Evolutionary conservation across 2,888 invertebrate species (phyloP).

Genomic region (Drosophila nr. medialis): DNA sequence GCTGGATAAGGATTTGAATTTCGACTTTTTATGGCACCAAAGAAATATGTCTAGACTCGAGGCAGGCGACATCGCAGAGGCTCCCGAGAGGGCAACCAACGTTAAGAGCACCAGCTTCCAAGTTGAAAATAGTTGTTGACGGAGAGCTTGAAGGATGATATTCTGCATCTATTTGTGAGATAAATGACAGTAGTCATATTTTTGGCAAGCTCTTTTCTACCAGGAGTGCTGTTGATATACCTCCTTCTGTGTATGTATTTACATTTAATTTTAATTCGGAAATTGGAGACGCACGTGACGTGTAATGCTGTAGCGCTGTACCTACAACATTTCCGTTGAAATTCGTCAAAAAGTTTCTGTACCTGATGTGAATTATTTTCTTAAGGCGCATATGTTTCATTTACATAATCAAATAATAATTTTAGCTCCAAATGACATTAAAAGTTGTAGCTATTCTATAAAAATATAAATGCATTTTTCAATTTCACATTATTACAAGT

Average conservation of each 20-base stretch:
- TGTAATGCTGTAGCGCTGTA: background rate
- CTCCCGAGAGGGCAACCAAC: slow-evolving; percentile 8
- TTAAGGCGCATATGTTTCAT: background rate
- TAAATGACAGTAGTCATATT: slow-evolving; percentile 31
- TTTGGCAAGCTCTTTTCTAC: slow-evolving; percentile 5
- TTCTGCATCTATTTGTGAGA: slow-evolving; percentile 34
- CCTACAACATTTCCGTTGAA: background rate
- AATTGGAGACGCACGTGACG: slow-evolving; percentile 34
- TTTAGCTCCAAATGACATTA: background rate
- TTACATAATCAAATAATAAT: background rate
- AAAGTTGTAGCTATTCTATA: background rate
- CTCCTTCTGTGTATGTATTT: slow-evolving; percentile 12
- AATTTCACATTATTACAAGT: background rate
- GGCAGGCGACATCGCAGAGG: background rate
- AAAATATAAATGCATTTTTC: background rate
- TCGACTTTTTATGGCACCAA: slow-evolving; percentile 41
- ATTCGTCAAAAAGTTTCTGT: background rate
- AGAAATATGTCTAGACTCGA: slow-evolving; percentile 49
- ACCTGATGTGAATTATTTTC: background rate
- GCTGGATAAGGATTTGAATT: slow-evolving; percentile 39
- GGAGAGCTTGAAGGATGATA: background rate
- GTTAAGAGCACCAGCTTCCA: slow-evolving; percentile 19
- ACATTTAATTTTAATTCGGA: slow-evolving; percentile 63
- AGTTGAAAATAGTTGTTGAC: slow-evolving; percentile 8
- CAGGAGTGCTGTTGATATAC: slow-evolving; percentile 6